A percentile compares a stretch with the other conserved stretches of the same genome.
Conservation (phyloP, 2,888 invertebrate genomes). For the Plebejus argus region DNA sequence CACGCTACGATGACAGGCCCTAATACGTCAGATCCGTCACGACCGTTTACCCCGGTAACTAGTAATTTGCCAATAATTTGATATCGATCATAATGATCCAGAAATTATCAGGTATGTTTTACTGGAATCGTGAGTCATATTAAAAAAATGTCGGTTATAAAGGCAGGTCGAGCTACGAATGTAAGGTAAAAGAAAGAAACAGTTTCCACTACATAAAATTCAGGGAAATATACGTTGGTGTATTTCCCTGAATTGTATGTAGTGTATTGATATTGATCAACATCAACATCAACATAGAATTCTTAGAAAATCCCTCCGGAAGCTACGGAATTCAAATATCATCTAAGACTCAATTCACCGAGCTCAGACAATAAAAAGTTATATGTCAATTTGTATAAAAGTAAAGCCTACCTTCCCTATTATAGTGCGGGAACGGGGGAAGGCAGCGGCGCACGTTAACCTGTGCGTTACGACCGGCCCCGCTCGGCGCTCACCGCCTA, state of each 20-base stretch:
- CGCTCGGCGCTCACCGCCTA: slow-evolving; percentile 13
- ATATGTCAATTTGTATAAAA: slow-evolving; percentile 18
- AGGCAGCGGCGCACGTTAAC: slow-evolving; percentile 6
- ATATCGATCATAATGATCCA: background rate
- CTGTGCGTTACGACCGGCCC: slow-evolving; percentile 4
- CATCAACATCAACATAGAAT: background rate
- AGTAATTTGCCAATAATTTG: background rate
- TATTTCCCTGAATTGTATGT: no score
- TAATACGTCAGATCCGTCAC: slow-evolving; percentile 12
- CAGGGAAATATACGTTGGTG: no score
- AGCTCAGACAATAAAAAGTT: slow-evolving; percentile 21
- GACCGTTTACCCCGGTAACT: background rate
- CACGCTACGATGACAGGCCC: background rate
- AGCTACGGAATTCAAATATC: slow-evolving; percentile 10
- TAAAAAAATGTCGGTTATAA: background rate
- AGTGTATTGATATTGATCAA: no score
- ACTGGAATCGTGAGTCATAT: background rate
- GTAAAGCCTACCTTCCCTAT: slow-evolving; percentile 20
- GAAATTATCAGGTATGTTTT: background rate
- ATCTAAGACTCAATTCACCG: slow-evolving; percentile 12
- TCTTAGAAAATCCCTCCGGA: background rate
- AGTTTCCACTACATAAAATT: background rate
- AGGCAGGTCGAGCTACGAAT: background rate
- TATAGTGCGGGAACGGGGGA: background rate
- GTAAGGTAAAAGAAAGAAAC: background rate